Percentiles rank a stretch among this genome's conserved stretches.
Conservation (phyloP, 1,140 invertebrate genomes). For the Aporrectodea caliginosa region DNA sequence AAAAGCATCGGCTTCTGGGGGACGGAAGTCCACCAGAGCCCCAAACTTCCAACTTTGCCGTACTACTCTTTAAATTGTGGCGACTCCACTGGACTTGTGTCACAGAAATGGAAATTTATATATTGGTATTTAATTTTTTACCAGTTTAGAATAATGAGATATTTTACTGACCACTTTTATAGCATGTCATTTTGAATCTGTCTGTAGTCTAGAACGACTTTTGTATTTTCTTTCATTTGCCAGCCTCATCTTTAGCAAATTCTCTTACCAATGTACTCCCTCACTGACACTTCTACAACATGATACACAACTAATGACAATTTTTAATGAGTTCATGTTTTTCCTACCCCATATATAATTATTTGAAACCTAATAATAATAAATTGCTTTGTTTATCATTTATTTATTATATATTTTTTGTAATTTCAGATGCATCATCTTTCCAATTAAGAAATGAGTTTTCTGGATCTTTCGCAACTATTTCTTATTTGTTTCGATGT, state of each 20-base stretch:
- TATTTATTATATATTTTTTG: background rate
- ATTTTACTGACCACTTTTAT: no score
- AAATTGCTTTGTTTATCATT: background rate
- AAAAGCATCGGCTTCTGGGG: no score
- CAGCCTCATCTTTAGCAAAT: background rate
- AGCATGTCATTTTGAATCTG: no score
- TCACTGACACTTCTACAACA: background rate
- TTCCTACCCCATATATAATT: background rate
- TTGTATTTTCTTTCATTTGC: no score
- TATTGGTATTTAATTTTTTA: no score
- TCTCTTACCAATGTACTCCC: background rate
- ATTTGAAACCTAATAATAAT: background rate
- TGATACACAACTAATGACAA: background rate
- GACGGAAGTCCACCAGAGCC: no score
- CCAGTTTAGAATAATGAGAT: no score
- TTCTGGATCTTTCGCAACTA: background rate
- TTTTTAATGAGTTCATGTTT: background rate
- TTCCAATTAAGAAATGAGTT: background rate
- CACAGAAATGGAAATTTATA: no score
- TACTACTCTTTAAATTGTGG: no score
- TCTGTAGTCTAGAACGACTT: no score
- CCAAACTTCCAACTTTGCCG: no score
- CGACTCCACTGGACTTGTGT: no score
- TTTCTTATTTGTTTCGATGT: background rate
- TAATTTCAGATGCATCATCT: background rate